These are phyloP conservation scores for Puntigrus tetrazona DNA, from an alignment of 2,113 vertebrate genomes.

Conservation along the genomic window DNA sequence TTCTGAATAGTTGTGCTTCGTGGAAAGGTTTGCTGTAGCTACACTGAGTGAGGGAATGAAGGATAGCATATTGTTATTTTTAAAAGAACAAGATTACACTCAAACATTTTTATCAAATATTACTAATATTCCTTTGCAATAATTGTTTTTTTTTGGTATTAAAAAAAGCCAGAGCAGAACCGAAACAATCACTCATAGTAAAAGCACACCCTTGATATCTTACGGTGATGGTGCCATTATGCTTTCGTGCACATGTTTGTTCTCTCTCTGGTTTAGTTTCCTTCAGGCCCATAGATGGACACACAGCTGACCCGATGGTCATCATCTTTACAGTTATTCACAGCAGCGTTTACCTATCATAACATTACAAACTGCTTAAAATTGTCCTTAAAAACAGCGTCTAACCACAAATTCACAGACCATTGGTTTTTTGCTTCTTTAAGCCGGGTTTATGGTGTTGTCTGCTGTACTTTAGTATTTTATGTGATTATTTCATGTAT, in stretches of 20 bases:
- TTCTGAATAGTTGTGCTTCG: neutral
- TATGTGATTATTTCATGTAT: slow-evolving; percentile 29
- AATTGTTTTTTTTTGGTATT: neutral
- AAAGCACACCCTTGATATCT: neutral
- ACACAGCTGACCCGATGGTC: neutral
- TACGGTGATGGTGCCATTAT: neutral
- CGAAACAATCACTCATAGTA: neutral
- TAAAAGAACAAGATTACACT: neutral
- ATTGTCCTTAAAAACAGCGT: neutral
- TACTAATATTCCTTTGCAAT: neutral
- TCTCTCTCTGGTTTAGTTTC: neutral
- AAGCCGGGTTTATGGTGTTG: slow-evolving; percentile 21
- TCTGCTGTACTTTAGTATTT: slow-evolving; percentile 17
- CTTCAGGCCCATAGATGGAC: neutral
- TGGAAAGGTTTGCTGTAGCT: neutral
- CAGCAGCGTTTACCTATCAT: neutral
- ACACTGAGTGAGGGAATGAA: neutral
- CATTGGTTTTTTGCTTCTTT: neutral
- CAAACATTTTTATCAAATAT: neutral
- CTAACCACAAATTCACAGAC: slow-evolving; percentile 5
- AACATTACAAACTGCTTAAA: neutral
- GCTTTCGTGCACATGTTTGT: neutral
- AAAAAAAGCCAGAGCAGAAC: neutral
- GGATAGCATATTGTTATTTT: neutral
- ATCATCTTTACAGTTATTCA: neutral